Percentiles rank a stretch among this genome's conserved stretches.
phyloP scores from a whole-genome alignment of 2,113 vertebrate genomes.

The Epinephelus moara region DNA sequence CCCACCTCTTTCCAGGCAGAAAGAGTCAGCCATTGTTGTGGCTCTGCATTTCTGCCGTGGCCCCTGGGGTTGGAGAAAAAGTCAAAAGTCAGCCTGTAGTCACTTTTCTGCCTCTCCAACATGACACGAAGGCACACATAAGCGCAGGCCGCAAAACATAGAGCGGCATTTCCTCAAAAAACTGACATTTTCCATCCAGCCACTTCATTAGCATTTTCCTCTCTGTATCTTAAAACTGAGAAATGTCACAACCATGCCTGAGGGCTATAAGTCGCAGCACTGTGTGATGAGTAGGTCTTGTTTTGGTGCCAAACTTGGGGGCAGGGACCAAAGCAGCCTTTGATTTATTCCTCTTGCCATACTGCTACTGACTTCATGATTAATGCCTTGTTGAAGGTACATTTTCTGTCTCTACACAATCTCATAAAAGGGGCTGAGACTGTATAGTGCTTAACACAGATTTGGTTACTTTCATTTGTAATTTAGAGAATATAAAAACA shows the following conservation, averaged over 20 bases:
- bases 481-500: constrained; percentile 8
- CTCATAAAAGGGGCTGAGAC: constrained; percentile 15
- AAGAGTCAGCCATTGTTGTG: constrained; percentile 74
- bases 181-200: constrained; percentile 78
- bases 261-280: constrained; percentile 75
- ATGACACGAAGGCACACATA: constrained; percentile 47
- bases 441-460: constrained; percentile 13
- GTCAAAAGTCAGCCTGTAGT: constrained; percentile 67
- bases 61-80: constrained; percentile 44
- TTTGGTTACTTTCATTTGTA: constrained; percentile 8
- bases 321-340: constrained; percentile 74
- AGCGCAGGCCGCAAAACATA: constrained; percentile 45
- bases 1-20: constrained; percentile 61
- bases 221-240: constrained; percentile 81
- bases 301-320: constrained; percentile 79
- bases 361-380: constrained; percentile 77
- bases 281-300: constrained; percentile 77
- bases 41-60: constrained; percentile 46
- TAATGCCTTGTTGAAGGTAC: constrained; percentile 75
- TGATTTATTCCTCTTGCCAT: constrained; percentile 79
- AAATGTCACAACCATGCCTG: constrained; percentile 81
- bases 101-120: constrained; percentile 63
- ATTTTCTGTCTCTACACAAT: constrained; percentile 53
- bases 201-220: constrained; percentile 83
- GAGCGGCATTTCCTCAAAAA: constrained; percentile 39